A percentile compares a stretch with the other conserved stretches of the same genome.
These are phyloP conservation scores for Aurelia aurita DNA, from an alignment of 30 jellyfish, hydroid and myxozoan genomes.

Conservation along the genomic window DNA sequence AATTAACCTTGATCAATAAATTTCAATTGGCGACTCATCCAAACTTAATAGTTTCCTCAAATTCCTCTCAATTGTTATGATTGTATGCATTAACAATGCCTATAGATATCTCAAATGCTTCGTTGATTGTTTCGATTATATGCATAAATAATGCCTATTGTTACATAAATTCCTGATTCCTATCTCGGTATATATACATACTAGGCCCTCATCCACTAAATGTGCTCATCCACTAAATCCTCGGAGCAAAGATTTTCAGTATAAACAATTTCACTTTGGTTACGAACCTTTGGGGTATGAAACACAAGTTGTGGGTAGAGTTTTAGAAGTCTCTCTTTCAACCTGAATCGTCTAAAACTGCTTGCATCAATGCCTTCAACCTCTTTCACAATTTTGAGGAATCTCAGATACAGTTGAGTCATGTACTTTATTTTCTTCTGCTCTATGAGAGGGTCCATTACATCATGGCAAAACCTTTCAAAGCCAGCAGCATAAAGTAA, in stretches of 20 bases:
- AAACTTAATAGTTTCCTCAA: too few species aligned
- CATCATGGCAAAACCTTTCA: constrained; percentile 35
- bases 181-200: too few species aligned
- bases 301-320: constrained; percentile 47
- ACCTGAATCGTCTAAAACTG: constrained; percentile 11
- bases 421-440: constrained; percentile 1
- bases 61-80: too few species aligned
- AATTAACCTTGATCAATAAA: too few species aligned
- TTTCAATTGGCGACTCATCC: too few species aligned
- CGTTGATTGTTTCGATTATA: too few species aligned
- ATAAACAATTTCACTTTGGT: constrained; percentile 10
- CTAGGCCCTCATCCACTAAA: too few species aligned
- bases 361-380: constrained; percentile 29
- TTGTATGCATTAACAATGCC: too few species aligned
- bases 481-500: constrained; percentile 16
- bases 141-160: too few species aligned
- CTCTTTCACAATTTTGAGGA: constrained; percentile 41
- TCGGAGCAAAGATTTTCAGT: constrained; percentile 24
- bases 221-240: constrained; percentile 36
- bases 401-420: not conserved
- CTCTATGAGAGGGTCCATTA: constrained; percentile 5
- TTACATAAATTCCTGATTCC: too few species aligned
- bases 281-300: constrained; percentile 28
- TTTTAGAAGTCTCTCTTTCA: constrained; percentile 24
- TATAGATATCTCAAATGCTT: too few species aligned